Percentiles rank a stretch among this genome's conserved stretches.
phyloP scores from a whole-genome alignment of 2,113 vertebrate species.

The Aspidoscelis tigris region DNA sequence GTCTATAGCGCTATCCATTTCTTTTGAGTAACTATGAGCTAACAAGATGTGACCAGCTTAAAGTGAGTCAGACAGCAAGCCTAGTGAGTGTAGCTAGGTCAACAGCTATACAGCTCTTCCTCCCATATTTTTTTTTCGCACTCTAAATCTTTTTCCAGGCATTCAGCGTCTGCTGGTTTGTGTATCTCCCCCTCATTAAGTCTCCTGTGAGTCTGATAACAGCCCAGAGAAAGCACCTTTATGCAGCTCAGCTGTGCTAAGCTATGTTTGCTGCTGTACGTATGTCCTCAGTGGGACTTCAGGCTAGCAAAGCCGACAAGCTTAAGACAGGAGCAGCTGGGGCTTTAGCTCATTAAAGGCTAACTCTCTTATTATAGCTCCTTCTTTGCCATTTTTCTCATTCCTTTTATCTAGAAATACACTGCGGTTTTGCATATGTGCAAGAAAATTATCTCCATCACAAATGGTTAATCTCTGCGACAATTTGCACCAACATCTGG shows the following conservation, averaged over 20 bases:
- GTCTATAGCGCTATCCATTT: background rate
- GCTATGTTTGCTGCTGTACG: slow-evolving; percentile 1
- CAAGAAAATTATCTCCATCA: background rate
- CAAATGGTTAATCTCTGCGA: background rate
- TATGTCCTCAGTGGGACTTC: slow-evolving; percentile 13
- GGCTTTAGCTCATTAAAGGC: slow-evolving; percentile 20
- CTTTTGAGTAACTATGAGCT: background rate
- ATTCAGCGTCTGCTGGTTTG: slow-evolving; percentile 2
- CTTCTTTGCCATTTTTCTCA: slow-evolving; percentile 15
- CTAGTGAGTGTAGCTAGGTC: background rate
- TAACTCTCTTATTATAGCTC: slow-evolving; percentile 15
- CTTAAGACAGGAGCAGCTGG: slow-evolving; percentile 14
- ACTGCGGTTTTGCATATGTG: background rate
- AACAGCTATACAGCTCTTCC: background rate
- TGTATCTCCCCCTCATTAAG: slow-evolving; percentile 12
- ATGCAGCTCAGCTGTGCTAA: slow-evolving; percentile 22
- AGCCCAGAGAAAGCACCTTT: slow-evolving; percentile 8
- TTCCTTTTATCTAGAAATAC: slow-evolving; percentile 4
- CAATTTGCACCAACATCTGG: background rate
- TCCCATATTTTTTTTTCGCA: background rate
- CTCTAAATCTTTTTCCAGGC: slow-evolving; percentile 10
- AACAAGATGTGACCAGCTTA: slow-evolving; percentile 8
- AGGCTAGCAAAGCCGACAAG: slow-evolving; percentile 16
- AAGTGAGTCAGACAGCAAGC: slow-evolving; percentile 9
- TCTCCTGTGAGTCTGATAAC: slow-evolving; percentile 15